phyloP scores from a whole-genome alignment of 2,113 vertebrate species.

The Monopterus albus region DNA sequence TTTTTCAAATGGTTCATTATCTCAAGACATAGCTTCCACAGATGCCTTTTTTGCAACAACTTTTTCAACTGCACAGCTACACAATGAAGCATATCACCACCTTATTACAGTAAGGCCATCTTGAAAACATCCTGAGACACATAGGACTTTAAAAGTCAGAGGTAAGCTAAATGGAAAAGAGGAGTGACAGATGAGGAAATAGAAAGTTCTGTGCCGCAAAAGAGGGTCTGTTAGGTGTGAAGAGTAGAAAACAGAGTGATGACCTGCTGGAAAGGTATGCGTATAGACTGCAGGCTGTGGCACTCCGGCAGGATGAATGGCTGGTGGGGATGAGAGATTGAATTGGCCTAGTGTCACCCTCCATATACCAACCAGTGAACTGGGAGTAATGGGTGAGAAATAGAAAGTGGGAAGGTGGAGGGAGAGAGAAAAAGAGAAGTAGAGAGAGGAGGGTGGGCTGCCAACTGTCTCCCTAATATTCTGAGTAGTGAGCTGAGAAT shows the following conservation, averaged over 20 bases:
- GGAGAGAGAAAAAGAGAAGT: conserved; percentile 23
- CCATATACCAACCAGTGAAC: conserved; percentile 73
- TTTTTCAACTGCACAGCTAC: conserved; percentile 4
- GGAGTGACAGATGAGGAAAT: conserved; percentile 62
- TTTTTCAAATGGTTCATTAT: conserved; percentile 28
- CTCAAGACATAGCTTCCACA: conserved; percentile 13
- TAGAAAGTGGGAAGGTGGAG: conserved; percentile 42
- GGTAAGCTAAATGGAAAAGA: conserved; percentile 44
- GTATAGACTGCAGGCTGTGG: conserved; percentile 28
- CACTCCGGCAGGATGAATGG: conserved; percentile 34
- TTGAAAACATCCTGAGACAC: conserved; percentile 16
- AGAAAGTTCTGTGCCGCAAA: conserved; percentile 45
- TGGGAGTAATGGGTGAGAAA: conserved; percentile 78
- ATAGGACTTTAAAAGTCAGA: conserved; percentile 33
- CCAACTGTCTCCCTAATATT: conserved; percentile 67
- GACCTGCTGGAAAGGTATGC: conserved; percentile 32
- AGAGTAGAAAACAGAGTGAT: conserved; percentile 50
- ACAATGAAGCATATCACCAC: background rate
- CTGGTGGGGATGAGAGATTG: conserved; percentile 64
- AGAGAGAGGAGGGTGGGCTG: conserved; percentile 16
- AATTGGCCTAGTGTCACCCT: conserved; percentile 76
- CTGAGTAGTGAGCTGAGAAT: conserved; percentile 74
- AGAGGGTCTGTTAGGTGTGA: conserved; percentile 34
- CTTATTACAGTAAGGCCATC: conserved; percentile 13
- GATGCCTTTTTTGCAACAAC: conserved; percentile 15